A percentile compares a stretch with the other conserved stretches of the same genome.
phyloP scores from a whole-genome alignment of 2,797 vertebrate genomes.

The Amazonetta brasiliensis region DNA sequence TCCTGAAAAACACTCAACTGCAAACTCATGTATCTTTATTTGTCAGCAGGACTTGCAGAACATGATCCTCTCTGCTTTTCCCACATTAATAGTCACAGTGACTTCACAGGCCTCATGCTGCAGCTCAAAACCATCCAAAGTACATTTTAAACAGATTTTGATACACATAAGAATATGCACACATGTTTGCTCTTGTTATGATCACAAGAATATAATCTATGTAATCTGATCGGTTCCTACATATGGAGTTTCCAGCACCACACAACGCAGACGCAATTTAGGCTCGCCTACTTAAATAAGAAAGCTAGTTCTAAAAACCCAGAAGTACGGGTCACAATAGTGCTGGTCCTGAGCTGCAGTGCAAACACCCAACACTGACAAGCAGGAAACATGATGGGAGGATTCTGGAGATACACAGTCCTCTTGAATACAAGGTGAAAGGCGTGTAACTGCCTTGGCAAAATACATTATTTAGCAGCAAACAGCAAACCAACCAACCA shows the following conservation, averaged over 20 bases:
- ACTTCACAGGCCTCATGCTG: not conserved
- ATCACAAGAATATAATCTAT: not conserved
- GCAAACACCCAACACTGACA: not conserved
- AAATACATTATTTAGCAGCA: not conserved
- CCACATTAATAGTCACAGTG: not conserved
- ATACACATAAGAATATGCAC: accelerated
- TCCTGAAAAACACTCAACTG: not conserved
- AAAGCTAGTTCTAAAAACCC: not conserved
- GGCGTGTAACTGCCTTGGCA: not conserved
- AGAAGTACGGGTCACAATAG: not conserved
- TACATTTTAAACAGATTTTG: not conserved
- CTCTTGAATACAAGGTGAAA: not conserved
- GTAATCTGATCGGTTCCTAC: not conserved
- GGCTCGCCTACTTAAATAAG: not conserved
- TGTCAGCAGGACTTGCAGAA: not conserved
- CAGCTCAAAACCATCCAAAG: not conserved
- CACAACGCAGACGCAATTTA: not conserved
- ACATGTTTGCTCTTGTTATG: not conserved
- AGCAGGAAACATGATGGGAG: not conserved
- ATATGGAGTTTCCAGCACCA: not conserved
- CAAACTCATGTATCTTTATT: not conserved
- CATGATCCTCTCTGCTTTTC: accelerated
- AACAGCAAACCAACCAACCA: not conserved
- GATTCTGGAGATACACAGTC: not conserved
- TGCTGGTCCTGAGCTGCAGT: not conserved